Conservation (phyloP, 2,113 vertebrate species). For the Hoplias malabaricus region DNA sequence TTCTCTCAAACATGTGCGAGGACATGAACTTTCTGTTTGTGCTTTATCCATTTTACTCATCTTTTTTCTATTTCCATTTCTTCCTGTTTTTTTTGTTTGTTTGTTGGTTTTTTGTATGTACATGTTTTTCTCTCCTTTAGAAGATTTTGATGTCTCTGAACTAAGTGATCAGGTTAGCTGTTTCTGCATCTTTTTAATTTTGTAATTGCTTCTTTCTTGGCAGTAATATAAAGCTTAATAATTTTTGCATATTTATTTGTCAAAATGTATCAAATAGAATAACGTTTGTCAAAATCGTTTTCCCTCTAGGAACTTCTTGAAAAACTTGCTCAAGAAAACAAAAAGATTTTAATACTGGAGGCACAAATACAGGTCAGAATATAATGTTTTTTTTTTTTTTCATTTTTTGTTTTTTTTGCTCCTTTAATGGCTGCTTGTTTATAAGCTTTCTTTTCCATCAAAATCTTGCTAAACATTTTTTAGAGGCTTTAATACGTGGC, state of each 20-base stretch:
- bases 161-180: constrained; percentile 52
- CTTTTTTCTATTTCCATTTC: constrained; percentile 3
- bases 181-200: background rate
- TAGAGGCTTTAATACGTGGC: no score
- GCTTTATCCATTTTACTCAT: constrained; percentile 10
- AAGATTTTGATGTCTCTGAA: constrained; percentile 50
- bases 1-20: background rate
- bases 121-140: background rate
- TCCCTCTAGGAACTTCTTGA: constrained; percentile 74
- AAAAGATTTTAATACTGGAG: constrained; percentile 85
- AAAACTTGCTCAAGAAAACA: constrained; percentile 88
- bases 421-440: background rate
- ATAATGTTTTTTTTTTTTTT: background rate
- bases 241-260: background rate
- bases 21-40: background rate
- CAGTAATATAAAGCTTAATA: background rate
- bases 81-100: background rate
- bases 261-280: background rate
- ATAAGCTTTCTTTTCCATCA: no score
- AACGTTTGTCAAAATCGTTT: constrained; percentile 13
- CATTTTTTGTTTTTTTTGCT: background rate
- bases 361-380: constrained; percentile 80
- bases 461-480: no score
- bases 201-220: background rate
- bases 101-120: background rate